These are phyloP conservation scores for Drosophila testacea DNA, from an alignment of 2,888 invertebrate genomes.

Conservation along the genomic window DNA sequence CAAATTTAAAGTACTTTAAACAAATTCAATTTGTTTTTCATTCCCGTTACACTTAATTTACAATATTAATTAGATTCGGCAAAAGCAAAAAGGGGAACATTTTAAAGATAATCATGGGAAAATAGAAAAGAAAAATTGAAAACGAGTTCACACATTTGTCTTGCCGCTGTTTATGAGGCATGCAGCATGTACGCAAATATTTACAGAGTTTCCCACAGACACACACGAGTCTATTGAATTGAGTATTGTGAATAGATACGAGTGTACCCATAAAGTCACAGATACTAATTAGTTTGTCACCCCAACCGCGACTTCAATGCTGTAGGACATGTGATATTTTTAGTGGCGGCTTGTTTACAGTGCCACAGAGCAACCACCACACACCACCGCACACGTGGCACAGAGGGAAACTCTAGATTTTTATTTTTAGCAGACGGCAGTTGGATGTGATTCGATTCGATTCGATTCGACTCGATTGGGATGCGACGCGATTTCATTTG, in stretches of 20 bases:
- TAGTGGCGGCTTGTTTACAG: slow-evolving; percentile 66
- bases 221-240: slow-evolving; percentile 17
- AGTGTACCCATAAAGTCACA: slow-evolving; percentile 25
- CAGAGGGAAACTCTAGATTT: slow-evolving; percentile 26
- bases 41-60: neutral
- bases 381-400: slow-evolving; percentile 16
- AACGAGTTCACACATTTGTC: slow-evolving; percentile 34
- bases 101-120: slow-evolving; percentile 49
- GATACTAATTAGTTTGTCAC: slow-evolving; percentile 59
- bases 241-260: slow-evolving; percentile 12
- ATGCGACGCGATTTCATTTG: slow-evolving; percentile 52
- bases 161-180: slow-evolving; percentile 47
- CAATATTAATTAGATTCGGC: neutral
- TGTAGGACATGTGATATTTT: slow-evolving; percentile 70
- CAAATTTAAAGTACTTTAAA: too few relatives aligned
- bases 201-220: slow-evolving; percentile 50
- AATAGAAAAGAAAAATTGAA: slow-evolving; percentile 27
- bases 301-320: slow-evolving; percentile 18
- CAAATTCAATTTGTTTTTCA: neutral
- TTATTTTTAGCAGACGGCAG: slow-evolving; percentile 65
- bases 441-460: slow-evolving; percentile 31
- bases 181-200: slow-evolving; percentile 35
- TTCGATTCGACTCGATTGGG: slow-evolving; percentile 18
- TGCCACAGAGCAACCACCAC: slow-evolving; percentile 16
- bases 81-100: neutral